Evolutionary conservation across 2,113 vertebrate genomes (phyloP).

Genomic region (Dasyornis broadbenti): DNA sequence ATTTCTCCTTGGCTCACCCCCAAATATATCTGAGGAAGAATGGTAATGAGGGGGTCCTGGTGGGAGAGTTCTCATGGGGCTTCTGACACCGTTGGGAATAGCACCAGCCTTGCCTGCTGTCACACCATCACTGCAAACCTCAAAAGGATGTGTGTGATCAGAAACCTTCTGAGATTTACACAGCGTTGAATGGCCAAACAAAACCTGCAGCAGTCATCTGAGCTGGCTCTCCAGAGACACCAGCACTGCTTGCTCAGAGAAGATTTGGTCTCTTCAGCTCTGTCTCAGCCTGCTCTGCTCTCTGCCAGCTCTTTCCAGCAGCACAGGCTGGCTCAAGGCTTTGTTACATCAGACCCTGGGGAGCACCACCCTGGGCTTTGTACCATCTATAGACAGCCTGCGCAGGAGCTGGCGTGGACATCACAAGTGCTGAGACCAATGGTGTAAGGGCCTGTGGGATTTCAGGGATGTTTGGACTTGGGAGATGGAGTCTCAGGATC

Average conservation of each 20-base stretch:
- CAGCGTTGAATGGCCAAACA: not conserved
- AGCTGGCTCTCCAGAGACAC: not conserved
- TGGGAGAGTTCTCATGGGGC: not conserved
- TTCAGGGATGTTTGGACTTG: not conserved
- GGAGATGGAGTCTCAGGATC: not conserved
- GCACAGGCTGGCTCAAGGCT: too few relatives aligned
- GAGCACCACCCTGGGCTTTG: not conserved
- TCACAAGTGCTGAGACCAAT: not conserved
- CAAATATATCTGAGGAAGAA: not conserved
- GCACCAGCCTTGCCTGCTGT: not conserved
- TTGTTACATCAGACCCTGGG: rapidly evolving
- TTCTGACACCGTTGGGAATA: not conserved
- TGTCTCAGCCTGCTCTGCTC: not conserved
- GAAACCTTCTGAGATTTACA: not conserved
- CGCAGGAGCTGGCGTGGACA: not conserved
- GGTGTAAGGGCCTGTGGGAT: not conserved
- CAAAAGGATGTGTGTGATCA: not conserved
- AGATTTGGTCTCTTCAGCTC: not conserved
- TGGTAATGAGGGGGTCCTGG: not conserved
- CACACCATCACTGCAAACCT: not conserved
- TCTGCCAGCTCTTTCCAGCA: not conserved
- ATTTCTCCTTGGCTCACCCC: not conserved
- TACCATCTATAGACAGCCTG: too few relatives aligned
- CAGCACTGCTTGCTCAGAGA: not conserved
- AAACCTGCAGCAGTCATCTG: not conserved